These are phyloP conservation scores for Diarsia brunnea DNA, from an alignment of 2,888 invertebrate species.

Conservation along the genomic window DNA sequence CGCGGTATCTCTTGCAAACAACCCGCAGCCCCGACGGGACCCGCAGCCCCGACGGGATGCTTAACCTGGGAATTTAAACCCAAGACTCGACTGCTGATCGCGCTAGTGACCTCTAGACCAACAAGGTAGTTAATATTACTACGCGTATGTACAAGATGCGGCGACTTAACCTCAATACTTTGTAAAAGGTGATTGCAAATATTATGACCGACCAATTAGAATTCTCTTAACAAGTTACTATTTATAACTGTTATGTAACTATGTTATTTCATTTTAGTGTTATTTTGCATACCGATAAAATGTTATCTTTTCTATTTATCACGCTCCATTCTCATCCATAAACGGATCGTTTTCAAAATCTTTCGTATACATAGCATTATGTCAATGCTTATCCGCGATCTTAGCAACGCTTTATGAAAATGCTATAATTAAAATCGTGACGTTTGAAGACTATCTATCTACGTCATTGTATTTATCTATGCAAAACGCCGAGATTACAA, in stretches of 20 bases:
- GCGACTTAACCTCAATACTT: constrained; percentile 16
- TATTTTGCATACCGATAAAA: not conserved
- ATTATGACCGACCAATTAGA: constrained; percentile 15
- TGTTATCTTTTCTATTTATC: constrained; percentile 1
- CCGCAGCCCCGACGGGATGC: too few species aligned
- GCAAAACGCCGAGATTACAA: too few species aligned
- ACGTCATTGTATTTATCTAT: not conserved
- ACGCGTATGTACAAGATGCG: not conserved
- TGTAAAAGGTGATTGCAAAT: constrained; percentile 11
- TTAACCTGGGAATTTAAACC: not conserved
- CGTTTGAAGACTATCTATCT: too few species aligned
- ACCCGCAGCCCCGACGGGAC: too few species aligned
- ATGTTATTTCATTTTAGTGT: not conserved
- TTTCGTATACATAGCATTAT: not conserved
- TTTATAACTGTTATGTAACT: constrained; percentile 15
- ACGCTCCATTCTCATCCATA: not conserved
- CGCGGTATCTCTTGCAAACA: too few species aligned
- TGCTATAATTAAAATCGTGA: not conserved
- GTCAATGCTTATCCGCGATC: not conserved
- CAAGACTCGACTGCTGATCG: not conserved
- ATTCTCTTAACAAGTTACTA: constrained; percentile 7
- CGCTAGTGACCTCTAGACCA: not conserved
- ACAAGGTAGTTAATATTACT: not conserved
- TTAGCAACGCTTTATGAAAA: not conserved
- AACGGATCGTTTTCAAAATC: not conserved